A percentile compares a stretch with the other conserved stretches of the same genome.
Conservation (phyloP, 2,113 vertebrate species). For the Platysteira castanea region DNA sequence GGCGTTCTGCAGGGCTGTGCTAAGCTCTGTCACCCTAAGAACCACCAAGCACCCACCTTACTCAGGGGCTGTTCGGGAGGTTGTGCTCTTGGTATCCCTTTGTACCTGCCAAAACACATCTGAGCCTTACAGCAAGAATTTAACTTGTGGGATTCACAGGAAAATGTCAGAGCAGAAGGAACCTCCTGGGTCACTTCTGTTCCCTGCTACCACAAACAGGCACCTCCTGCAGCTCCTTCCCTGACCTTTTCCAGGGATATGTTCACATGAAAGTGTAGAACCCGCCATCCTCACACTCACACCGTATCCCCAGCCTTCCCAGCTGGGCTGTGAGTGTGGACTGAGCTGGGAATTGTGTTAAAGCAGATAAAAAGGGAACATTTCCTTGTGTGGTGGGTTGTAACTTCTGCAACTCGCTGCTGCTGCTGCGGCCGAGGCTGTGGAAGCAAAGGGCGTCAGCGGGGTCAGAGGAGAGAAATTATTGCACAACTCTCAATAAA, state of each 20-base stretch:
- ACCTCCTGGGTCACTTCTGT: not conserved
- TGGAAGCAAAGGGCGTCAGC: not conserved
- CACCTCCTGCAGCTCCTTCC: not conserved
- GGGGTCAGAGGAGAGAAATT: not conserved
- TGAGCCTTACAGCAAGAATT: constrained; percentile 34
- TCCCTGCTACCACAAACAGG: not conserved
- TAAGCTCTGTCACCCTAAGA: not conserved
- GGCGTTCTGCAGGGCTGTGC: not conserved
- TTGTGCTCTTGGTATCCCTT: constrained; percentile 43
- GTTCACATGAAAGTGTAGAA: not conserved
- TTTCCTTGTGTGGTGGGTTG: not conserved
- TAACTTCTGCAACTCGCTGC: not conserved
- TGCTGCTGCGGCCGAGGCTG: not conserved
- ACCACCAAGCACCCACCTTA: constrained; percentile 48
- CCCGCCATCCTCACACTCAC: not conserved
- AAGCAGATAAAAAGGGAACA: not conserved
- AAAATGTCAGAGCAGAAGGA: not conserved
- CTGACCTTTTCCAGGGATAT: not conserved
- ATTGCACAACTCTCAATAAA: not conserved
- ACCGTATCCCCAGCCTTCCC: not conserved
- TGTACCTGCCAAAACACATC: constrained; percentile 52
- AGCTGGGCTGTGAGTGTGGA: not conserved
- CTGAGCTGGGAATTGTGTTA: not conserved
- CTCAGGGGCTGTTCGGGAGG: constrained; percentile 21
- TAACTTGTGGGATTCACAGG: not conserved